phyloP scores from a whole-genome alignment of 1,140 invertebrate species.

The Aplysia californica region DNA sequence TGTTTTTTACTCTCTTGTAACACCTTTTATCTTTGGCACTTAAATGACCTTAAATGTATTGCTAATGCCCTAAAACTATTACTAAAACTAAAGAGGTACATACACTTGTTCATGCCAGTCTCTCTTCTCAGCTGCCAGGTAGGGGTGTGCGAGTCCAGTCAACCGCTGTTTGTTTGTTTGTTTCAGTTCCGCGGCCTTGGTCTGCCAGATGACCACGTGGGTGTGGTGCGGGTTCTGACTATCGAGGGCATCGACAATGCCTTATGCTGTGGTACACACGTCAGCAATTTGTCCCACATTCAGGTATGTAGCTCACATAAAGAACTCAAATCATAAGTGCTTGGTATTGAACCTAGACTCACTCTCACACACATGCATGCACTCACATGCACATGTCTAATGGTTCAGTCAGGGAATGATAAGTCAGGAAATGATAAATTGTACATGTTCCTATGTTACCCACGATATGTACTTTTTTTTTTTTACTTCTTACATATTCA shows the following conservation, averaged over 20 bases:
- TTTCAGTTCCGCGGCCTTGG: conserved; percentile 75
- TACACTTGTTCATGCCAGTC: no score
- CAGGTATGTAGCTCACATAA: conserved; percentile 71
- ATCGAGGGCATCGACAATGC: conserved; percentile 76
- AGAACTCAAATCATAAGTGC: neutral
- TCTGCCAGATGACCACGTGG: conserved; percentile 80
- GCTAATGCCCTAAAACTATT: no score
- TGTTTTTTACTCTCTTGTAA: no score
- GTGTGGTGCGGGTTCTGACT: conserved; percentile 79
- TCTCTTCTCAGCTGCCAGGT: no score
- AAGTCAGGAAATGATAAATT: no score
- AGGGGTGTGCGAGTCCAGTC: no score
- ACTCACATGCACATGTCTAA: neutral
- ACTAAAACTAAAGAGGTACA: no score
- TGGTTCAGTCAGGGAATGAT: neutral
- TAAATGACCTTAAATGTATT: no score
- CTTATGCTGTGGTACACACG: conserved; percentile 90
- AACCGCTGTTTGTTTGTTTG: no score
- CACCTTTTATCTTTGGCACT: no score
- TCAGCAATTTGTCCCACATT: conserved; percentile 80
- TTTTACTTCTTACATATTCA: neutral
- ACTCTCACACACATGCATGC: neutral
- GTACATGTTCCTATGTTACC: no score
- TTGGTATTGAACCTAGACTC: neutral
- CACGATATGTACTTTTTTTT: no score